Base-by-base conservation (phyloP, 2,113 vertebrate species). In the Xiphias gladius region DNA sequence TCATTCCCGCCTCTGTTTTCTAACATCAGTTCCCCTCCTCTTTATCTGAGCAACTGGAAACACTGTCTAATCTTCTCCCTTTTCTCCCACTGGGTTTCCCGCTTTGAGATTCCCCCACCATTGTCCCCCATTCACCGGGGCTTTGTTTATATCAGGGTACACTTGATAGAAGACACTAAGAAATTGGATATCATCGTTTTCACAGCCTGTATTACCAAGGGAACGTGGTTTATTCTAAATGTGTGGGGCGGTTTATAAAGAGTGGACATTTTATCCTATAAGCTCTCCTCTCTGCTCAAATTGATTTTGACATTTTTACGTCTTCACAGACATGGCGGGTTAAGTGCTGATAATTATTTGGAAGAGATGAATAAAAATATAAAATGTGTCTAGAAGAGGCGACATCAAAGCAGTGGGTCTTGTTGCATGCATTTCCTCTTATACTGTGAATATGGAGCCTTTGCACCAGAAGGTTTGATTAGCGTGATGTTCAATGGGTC, bases 21-120 rank as follows among this genome's bases (percentile, higher is more conserved):
- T 95, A 96, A 96, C 96, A 96, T 97, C 96, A 96, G 96, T 96
- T 95, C 96, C 96, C n/a, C 72, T 76, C 43, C 41, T 77, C 87
- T 92, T 90, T 85, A 86, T 90, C 86, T 96, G 95, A 86, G 76
- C 84, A 52, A 66, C 76, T 85, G 76, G 84, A 80, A 84, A 86
- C 85, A 73, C 84, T 72, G 84, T 86, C 88, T 87, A 87, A 88
- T 92, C 90, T 82, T 70, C 82, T 76, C 74, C 58, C 35, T 73
- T 61, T 55, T 69, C 77, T 88, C 88, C 90, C 91, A 32, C 46
- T 79, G 89, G 91, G 87, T 84, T 91, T 80, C 61, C 76, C 58
- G 84, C 90, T 91, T 88, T 87, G 88, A 89, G 89, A 80, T 72
- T 41, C 59, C 80, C 57, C 61, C 66, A 43, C 79, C 80, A 89